Conservation (phyloP, 37 sponge, comb jelly and placozoan genomes). For the Amphimedon queenslandica region DNA sequence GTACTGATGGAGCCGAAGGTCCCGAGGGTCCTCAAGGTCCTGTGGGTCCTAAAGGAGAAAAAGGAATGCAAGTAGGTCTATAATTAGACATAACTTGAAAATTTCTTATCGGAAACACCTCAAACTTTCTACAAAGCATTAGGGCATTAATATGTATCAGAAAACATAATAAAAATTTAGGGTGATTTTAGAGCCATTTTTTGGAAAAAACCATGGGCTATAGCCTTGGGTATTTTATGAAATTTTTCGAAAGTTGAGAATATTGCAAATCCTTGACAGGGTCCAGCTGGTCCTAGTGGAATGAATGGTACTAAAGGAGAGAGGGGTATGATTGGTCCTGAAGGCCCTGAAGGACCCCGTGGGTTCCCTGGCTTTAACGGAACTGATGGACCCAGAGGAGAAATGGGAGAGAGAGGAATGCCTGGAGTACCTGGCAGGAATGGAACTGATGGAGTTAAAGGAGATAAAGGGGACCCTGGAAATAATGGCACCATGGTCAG, state of each 20-base stretch:
- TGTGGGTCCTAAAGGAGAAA: background rate
- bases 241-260: background rate
- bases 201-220: too few species aligned
- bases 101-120: too few species aligned
- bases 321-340: background rate
- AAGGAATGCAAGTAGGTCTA: background rate
- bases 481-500: background rate
- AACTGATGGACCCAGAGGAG: background rate
- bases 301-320: conserved; percentile 7
- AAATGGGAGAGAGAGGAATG: background rate
- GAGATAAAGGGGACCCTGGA: background rate
- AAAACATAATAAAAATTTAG: too few species aligned
- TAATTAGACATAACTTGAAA: background rate
- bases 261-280: background rate
- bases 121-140: too few species aligned
- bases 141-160: too few species aligned
- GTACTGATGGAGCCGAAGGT: background rate
- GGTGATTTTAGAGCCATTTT: too few species aligned
- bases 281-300: background rate
- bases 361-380: background rate
- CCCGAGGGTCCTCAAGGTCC: background rate
- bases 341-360: background rate
- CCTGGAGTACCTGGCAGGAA: background rate
- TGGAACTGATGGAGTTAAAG: background rate
- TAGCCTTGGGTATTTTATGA: too few species aligned